Conservation (phyloP, 2,888 invertebrate genomes). For the Brenthis hecate region DNA sequence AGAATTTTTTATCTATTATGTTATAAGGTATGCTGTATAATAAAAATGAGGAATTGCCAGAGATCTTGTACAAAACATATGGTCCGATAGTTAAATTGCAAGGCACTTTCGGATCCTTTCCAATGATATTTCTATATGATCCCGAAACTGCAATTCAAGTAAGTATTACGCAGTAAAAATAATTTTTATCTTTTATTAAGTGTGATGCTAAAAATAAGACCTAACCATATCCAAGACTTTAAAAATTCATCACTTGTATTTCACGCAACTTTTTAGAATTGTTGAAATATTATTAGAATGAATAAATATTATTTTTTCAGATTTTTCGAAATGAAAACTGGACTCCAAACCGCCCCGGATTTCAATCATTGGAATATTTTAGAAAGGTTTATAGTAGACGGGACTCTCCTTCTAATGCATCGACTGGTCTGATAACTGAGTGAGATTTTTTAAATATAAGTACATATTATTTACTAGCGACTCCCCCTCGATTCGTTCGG, state of each 20-base stretch:
- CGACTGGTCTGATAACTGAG: slow-evolving; percentile 43
- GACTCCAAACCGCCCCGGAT: slow-evolving; percentile 56
- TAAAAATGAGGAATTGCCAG: slow-evolving; percentile 26
- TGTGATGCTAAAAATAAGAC: no score
- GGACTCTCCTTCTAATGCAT: slow-evolving; percentile 35
- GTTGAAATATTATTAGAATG: no score
- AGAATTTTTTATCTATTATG: slow-evolving; percentile 52
- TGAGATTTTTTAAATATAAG: slow-evolving; percentile 6
- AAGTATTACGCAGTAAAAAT: neutral
- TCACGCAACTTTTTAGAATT: neutral
- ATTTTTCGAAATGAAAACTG: slow-evolving; percentile 58
- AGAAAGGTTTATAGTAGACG: slow-evolving; percentile 48
- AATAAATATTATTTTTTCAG: slow-evolving; percentile 43
- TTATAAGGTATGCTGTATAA: slow-evolving; percentile 21
- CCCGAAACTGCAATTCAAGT: slow-evolving; percentile 44
- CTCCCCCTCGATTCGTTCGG: no score
- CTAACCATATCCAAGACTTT: neutral
- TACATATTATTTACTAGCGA: neutral
- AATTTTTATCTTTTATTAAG: no score
- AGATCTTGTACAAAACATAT: slow-evolving; percentile 48
- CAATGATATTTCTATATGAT: slow-evolving; percentile 54
- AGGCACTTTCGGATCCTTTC: slow-evolving; percentile 44
- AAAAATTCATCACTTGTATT: neutral
- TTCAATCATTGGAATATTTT: slow-evolving; percentile 56
- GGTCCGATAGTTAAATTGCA: slow-evolving; percentile 58